Conservation (phyloP, 2,888 invertebrate species). For the Clitarchus hookeri region DNA sequence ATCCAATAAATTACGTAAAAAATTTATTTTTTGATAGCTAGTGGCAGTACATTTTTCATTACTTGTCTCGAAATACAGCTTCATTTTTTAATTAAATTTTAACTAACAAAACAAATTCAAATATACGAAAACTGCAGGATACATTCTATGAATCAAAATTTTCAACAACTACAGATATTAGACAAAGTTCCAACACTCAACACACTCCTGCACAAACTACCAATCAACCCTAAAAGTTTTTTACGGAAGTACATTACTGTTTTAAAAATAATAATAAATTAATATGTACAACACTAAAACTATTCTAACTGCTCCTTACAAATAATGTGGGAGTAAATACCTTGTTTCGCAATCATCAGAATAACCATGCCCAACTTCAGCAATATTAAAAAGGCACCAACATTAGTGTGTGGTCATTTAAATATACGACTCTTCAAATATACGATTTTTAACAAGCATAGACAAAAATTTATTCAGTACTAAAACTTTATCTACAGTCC, state of each 20-base stretch:
- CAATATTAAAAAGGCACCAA: conserved; percentile 24
- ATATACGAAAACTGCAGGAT: not conserved
- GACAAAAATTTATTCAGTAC: conserved; percentile 22
- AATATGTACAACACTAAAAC: not conserved
- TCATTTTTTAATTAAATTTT: not conserved
- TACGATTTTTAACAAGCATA: conserved; percentile 11
- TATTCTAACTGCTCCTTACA: not conserved
- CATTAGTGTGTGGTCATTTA: conserved; percentile 18
- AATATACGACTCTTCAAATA: not conserved
- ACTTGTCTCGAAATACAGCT: not conserved
- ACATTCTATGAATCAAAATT: not conserved
- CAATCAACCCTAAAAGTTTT: not conserved
- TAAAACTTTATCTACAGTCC: not conserved
- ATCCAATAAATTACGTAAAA: not conserved
- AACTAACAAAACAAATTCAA: not conserved
- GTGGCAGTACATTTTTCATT: conserved; percentile 3
- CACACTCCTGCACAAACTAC: not conserved
- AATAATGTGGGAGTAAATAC: not conserved
- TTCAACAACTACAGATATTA: not conserved
- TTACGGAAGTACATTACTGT: not conserved
- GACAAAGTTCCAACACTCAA: not conserved
- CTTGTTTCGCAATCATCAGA: not conserved
- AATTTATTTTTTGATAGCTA: not conserved
- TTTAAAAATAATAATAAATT: not conserved
- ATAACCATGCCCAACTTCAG: not conserved